Evolutionary conservation across 2,888 invertebrate species (phyloP).

Genomic region (Scaeva pyrastri): DNA sequence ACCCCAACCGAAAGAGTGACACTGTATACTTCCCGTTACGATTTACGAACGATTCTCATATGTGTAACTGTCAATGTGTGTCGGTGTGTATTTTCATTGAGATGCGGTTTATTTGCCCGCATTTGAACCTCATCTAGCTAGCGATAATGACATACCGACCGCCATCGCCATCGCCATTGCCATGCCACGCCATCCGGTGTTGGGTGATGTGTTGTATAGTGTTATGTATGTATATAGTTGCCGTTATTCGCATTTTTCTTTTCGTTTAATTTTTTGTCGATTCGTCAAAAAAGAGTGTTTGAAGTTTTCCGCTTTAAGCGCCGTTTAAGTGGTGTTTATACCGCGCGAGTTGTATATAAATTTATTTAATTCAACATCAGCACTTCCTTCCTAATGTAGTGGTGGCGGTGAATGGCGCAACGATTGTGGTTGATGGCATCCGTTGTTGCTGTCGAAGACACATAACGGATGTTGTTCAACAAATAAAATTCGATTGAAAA

Average conservation of each 20-base stretch:
- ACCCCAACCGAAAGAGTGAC: slow-evolving; percentile 33
- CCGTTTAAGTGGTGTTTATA: slow-evolving; percentile 65
- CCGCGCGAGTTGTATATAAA: slow-evolving; percentile 11
- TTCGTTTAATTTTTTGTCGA: slow-evolving; percentile 15
- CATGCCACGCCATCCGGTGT: slow-evolving; percentile 62
- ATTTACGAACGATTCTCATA: neutral
- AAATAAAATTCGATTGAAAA: slow-evolving; percentile 20
- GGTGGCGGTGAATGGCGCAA: neutral
- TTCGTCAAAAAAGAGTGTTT: slow-evolving; percentile 25
- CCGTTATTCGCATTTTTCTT: slow-evolving; percentile 19
- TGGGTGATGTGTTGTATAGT: slow-evolving; percentile 54
- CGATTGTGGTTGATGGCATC: no score
- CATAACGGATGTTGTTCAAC: slow-evolving; percentile 44
- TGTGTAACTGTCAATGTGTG: neutral
- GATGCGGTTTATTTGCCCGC: slow-evolving; percentile 31
- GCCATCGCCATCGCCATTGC: no score
- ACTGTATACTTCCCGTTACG: slow-evolving; percentile 31
- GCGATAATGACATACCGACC: slow-evolving; percentile 56
- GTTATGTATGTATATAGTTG: no score
- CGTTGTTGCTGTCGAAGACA: no score
- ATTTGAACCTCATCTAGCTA: slow-evolving; percentile 64
- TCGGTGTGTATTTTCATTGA: neutral
- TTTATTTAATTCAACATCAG: slow-evolving; percentile 69
- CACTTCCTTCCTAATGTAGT: slow-evolving; percentile 51
- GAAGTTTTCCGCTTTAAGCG: slow-evolving; percentile 64